A percentile compares a stretch with the other conserved stretches of the same genome.
Evolutionary conservation across 2,888 invertebrate species (phyloP).

Genomic region (Nymphalis c-album): DNA sequence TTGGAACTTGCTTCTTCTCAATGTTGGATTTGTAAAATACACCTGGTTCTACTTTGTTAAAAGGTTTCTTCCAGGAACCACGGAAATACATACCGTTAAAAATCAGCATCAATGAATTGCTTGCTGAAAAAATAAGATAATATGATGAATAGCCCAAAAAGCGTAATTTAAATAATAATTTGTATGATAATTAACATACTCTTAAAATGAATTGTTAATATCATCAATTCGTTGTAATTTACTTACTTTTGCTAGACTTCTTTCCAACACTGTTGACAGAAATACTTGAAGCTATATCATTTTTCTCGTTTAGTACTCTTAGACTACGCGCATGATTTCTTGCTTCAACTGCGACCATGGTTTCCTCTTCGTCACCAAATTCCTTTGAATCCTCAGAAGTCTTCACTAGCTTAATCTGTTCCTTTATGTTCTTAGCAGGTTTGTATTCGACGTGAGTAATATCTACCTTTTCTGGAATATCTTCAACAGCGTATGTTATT

Average conservation of each 20-base stretch:
- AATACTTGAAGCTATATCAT: conserved; percentile 81
- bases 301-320: conserved; percentile 63
- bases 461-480: conserved; percentile 71
- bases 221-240: not conserved
- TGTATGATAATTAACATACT: no score
- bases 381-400: conserved; percentile 66
- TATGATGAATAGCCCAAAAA: no score
- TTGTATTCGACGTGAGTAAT: conserved; percentile 61
- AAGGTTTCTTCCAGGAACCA: conserved; percentile 87
- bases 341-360: conserved; percentile 83
- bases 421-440: conserved; percentile 76
- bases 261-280: conserved; percentile 84
- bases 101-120: conserved; percentile 84
- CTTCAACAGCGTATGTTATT: conserved; percentile 76
- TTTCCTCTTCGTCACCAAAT: conserved; percentile 78
- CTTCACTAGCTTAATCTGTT: conserved; percentile 79
- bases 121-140: conserved; percentile 48
- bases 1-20: conserved; percentile 82
- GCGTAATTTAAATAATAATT: no score
- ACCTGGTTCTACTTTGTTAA: conserved; percentile 78
- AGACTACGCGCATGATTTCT: conserved; percentile 74
- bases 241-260: conserved; percentile 67
- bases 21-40: conserved; percentile 84
- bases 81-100: conserved; percentile 90
- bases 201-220: no score